These are phyloP conservation scores for Opisthograptis luteolata DNA, from an alignment of 2,888 invertebrate genomes.

Conservation along the genomic window DNA sequence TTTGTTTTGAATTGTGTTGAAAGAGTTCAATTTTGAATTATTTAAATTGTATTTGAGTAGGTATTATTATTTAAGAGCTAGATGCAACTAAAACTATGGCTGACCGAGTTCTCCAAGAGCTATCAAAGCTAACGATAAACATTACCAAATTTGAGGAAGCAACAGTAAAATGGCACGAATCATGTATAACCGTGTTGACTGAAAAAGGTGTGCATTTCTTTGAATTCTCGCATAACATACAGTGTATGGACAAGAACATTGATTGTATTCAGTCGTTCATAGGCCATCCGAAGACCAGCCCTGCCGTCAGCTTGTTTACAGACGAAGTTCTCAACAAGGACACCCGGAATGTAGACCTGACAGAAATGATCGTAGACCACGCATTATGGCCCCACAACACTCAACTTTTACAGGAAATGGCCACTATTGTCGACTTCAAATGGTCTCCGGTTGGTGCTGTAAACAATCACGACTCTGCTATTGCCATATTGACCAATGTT, in stretches of 20 bases:
- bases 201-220: slow-evolving; percentile 62
- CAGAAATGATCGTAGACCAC: slow-evolving; percentile 64
- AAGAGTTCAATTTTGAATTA: too few relatives aligned
- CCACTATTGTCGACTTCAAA: slow-evolving; percentile 47
- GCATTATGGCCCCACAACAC: slow-evolving; percentile 67
- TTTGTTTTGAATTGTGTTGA: too few relatives aligned
- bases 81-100: slow-evolving; percentile 33
- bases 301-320: slow-evolving; percentile 53
- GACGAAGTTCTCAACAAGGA: slow-evolving; percentile 44
- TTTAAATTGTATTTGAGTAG: too few relatives aligned
- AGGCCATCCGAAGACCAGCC: slow-evolving; percentile 53
- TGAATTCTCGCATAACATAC: slow-evolving; percentile 57
- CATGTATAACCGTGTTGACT: slow-evolving; percentile 53
- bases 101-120: slow-evolving; percentile 53
- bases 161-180: slow-evolving; percentile 55
- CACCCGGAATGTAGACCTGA: slow-evolving; percentile 58
- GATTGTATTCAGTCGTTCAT: slow-evolving; percentile 56
- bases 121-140: slow-evolving; percentile 52
- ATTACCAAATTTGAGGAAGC: slow-evolving; percentile 58
- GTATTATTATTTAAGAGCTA: too few relatives aligned
- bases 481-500: slow-evolving; percentile 67
- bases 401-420: slow-evolving; percentile 58
- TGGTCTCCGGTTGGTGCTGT: slow-evolving; percentile 63
- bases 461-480: slow-evolving; percentile 46
- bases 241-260: slow-evolving; percentile 61